Evolutionary conservation across 2,113 vertebrate genomes (phyloP).

Genomic region (Urocolius indicus): DNA sequence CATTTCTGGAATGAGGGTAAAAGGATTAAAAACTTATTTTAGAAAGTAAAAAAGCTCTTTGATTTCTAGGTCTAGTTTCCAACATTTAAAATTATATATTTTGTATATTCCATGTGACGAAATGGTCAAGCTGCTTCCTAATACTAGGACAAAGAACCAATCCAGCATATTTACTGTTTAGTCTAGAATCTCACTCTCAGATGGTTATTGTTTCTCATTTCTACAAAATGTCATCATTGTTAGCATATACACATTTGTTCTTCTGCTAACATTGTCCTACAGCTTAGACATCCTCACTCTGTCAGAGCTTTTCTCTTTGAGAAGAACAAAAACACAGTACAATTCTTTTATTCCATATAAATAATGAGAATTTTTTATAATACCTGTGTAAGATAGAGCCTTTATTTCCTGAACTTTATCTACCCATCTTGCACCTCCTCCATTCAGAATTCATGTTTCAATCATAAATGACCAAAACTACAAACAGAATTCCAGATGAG

Average conservation of each 20-base stretch:
- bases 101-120: neutral
- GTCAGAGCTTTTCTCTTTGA: neutral
- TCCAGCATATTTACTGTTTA: neutral
- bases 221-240: neutral
- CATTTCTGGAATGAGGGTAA: rapidly evolving
- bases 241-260: neutral
- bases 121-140: neutral
- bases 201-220: neutral
- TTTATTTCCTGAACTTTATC: neutral
- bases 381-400: neutral
- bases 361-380: neutral
- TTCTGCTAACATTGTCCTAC: neutral
- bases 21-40: neutral
- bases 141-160: neutral
- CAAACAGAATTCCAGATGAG: constrained; percentile 13
- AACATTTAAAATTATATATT: neutral
- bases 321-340: neutral
- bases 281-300: neutral
- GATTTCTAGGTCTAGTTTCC: neutral
- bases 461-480: neutral
- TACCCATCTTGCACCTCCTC: neutral
- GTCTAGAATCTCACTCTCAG: neutral
- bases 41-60: neutral
- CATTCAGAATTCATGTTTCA: neutral
- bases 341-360: neutral